Evolutionary conservation across 2,113 vertebrate genomes (phyloP).

Genomic region (Mugil cephalus): DNA sequence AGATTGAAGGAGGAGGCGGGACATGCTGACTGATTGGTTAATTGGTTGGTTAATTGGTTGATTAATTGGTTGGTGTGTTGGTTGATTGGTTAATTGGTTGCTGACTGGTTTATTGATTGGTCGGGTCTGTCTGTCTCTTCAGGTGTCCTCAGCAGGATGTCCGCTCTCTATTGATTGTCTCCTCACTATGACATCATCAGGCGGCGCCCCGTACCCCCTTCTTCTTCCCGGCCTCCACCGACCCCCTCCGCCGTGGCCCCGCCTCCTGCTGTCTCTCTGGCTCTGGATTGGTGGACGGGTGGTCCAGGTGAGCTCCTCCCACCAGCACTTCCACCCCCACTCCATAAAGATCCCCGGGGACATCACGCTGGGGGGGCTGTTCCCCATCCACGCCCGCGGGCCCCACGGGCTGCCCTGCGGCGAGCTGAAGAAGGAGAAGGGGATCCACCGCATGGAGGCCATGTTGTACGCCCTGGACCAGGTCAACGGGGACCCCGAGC

Average conservation of each 20-base stretch:
- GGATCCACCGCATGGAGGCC: conserved; percentile 92
- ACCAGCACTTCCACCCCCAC: conserved; percentile 83
- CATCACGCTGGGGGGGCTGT: conserved; percentile 91
- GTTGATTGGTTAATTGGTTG: neutral
- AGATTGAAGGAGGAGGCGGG: too few species aligned
- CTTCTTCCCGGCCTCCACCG: neutral
- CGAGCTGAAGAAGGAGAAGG: conserved; percentile 92
- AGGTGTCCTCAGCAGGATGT: conserved; percentile 75
- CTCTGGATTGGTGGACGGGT: conserved; percentile 51
- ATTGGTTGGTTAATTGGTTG: neutral
- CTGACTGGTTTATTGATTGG: neutral
- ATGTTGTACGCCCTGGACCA: conserved; percentile 94
- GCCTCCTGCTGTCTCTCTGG: conserved; percentile 70
- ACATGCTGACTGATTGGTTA: neutral
- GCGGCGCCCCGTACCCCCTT: neutral
- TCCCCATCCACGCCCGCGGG: conserved; percentile 90
- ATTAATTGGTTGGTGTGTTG: neutral
- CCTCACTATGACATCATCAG: conserved; percentile 71
- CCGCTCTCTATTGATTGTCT: conserved; percentile 27
- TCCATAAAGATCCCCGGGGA: conserved; percentile 91
- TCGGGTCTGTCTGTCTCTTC: neutral
- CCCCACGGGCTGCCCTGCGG: conserved; percentile 88
- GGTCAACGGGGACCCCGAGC: conserved; percentile 87
- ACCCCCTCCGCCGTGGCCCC: conserved; percentile 38
- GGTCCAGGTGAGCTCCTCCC: conserved; percentile 54